These are phyloP conservation scores for Bradypus variegatus DNA, from an alignment of 2,797 vertebrate genomes.

Conservation along the genomic window DNA sequence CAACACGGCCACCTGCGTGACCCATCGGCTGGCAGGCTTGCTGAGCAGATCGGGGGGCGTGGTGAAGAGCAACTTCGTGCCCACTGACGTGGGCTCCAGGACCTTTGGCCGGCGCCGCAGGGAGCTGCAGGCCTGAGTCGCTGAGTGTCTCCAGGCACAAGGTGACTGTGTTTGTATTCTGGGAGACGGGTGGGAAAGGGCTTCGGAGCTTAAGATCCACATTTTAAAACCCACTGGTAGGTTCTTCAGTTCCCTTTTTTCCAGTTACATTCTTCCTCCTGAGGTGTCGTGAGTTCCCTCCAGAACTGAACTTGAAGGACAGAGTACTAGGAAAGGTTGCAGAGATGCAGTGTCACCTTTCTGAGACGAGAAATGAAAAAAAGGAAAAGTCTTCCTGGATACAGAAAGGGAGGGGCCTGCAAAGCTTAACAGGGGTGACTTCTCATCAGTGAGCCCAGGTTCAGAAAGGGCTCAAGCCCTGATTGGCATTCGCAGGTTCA, in stretches of 20 bases:
- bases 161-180: conserved; percentile 70
- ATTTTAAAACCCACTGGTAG: background rate
- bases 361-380: background rate
- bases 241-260: background rate
- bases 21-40: conserved; percentile 92
- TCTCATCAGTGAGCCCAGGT: background rate
- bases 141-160: conserved; percentile 59
- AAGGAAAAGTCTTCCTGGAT: background rate
- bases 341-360: background rate
- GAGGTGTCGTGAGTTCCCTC: background rate
- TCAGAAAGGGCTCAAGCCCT: background rate
- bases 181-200: background rate
- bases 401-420: background rate
- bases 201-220: background rate
- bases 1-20: conserved; percentile 95
- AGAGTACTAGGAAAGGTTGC: background rate
- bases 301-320: background rate
- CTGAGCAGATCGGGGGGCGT: conserved; percentile 92
- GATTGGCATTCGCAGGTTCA: background rate
- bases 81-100: conserved; percentile 90
- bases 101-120: conserved; percentile 91
- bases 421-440: background rate
- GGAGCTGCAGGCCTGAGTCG: conserved; percentile 67
- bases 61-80: conserved; percentile 86
- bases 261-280: background rate